Conservation (phyloP, 2,797 vertebrate genomes). For the Bryconaethiops microstoma region DNA sequence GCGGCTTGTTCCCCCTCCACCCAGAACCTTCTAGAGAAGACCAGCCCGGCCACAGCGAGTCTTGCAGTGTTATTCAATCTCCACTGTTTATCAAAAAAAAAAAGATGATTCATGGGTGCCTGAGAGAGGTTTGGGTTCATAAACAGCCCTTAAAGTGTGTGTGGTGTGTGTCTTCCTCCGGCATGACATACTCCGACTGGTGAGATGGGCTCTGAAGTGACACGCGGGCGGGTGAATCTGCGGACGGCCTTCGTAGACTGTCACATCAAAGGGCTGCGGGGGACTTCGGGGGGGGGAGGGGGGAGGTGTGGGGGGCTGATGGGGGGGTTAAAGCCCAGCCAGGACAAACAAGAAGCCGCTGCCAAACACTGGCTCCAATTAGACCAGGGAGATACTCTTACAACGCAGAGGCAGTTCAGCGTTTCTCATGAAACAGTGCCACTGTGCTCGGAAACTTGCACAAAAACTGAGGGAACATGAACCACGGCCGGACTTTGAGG, state of each 20-base stretch:
- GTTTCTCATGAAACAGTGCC: neutral
- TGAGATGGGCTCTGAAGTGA: constrained; percentile 60
- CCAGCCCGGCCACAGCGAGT: neutral
- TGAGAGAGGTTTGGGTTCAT: constrained; percentile 9
- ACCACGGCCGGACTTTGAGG: no score
- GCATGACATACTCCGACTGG: constrained; percentile 26
- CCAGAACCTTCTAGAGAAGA: constrained; percentile 18
- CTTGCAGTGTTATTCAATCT: neutral
- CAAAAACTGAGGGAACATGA: neutral
- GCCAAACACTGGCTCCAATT: constrained; percentile 45
- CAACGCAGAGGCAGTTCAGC: neutral
- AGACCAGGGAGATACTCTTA: constrained; percentile 25
- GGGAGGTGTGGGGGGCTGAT: no score
- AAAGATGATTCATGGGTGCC: neutral
- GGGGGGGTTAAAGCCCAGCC: constrained; percentile 13
- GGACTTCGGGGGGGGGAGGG: neutral
- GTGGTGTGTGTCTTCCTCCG: neutral
- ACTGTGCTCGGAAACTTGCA: neutral
- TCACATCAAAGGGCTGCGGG: constrained; percentile 44
- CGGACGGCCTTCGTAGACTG: constrained; percentile 27
- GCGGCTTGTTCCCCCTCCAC: neutral
- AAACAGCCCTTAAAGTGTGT: constrained; percentile 13
- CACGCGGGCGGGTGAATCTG: constrained; percentile 31
- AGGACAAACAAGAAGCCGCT: constrained; percentile 48
- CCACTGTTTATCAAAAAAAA: constrained; percentile 8